A percentile compares a stretch with the other conserved stretches of the same genome.
Evolutionary conservation across 2,888 invertebrate species (phyloP).

Genomic region (Brenthis hecate): DNA sequence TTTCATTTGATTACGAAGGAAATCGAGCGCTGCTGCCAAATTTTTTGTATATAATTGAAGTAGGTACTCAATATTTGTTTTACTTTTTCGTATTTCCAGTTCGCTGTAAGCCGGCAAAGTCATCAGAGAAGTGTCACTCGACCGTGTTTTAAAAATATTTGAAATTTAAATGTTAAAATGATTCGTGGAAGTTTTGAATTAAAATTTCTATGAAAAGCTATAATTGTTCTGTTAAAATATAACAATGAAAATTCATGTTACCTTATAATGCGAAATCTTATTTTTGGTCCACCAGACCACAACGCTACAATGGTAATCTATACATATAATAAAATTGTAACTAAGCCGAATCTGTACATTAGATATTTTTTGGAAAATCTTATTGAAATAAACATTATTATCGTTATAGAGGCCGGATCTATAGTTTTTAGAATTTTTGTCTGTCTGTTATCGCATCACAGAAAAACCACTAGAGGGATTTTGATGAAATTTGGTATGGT

Average conservation of each 20-base stretch:
- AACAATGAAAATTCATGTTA: neutral
- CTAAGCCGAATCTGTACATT: too few species aligned
- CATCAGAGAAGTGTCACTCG: conserved; percentile 28
- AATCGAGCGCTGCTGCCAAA: conserved; percentile 11
- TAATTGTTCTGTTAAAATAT: conserved; percentile 13
- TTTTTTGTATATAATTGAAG: conserved; percentile 26
- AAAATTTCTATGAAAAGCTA: conserved; percentile 18
- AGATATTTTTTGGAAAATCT: too few species aligned
- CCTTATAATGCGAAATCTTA: neutral
- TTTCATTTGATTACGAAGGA: neutral
- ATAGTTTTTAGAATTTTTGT: too few species aligned
- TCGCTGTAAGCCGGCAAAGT: conserved; percentile 20
- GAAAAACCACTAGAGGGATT: too few species aligned
- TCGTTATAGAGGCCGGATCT: too few species aligned
- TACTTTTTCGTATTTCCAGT: conserved; percentile 18
- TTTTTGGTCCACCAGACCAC: neutral
- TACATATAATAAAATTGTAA: too few species aligned
- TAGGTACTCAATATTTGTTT: conserved; percentile 27
- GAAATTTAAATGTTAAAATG: conserved; percentile 25
- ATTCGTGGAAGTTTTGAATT: conserved; percentile 14
- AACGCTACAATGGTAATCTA: too few species aligned
- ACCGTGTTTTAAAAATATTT: conserved; percentile 30
- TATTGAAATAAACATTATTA: too few species aligned
- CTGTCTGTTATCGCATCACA: too few species aligned
- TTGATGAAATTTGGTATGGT: too few species aligned